These are phyloP conservation scores for Probosciger aterrimus DNA, from an alignment of 2,113 vertebrate species.

Conservation along the genomic window DNA sequence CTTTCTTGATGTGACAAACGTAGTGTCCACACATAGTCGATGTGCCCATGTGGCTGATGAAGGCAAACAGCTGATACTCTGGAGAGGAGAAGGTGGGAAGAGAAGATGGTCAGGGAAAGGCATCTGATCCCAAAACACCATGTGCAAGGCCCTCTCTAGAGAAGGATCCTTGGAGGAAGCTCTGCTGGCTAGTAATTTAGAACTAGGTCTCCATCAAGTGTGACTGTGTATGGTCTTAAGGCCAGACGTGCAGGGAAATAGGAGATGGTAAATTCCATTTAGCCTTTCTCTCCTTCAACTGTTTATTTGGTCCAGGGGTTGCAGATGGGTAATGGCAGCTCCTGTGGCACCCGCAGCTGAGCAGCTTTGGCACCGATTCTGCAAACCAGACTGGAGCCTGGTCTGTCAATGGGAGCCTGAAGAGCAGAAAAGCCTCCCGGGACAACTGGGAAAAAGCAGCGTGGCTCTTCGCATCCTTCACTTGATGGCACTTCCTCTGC, in stretches of 20 bases:
- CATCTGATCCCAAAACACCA: background rate
- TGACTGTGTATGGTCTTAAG: background rate
- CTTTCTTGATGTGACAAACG: constrained; percentile 98
- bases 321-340: background rate
- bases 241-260: background rate
- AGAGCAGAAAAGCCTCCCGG: background rate
- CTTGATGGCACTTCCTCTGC: background rate
- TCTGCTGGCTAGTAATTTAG: background rate
- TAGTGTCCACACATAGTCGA: constrained; percentile 99
- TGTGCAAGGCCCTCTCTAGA: background rate
- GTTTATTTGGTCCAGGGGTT: background rate
- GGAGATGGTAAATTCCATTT: background rate
- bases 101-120: background rate
- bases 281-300: background rate
- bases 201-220: background rate
- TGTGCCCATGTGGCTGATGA: constrained; percentile 99
- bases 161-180: background rate
- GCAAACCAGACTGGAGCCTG: background rate
- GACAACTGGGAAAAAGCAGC: background rate
- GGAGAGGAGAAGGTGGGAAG: background rate
- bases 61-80: constrained; percentile 98
- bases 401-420: background rate
- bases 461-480: background rate
- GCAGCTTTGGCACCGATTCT: background rate
- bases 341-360: background rate